Conservation (phyloP, 92 coral and sea anemone species). For the Nematostella vectensis region DNA sequence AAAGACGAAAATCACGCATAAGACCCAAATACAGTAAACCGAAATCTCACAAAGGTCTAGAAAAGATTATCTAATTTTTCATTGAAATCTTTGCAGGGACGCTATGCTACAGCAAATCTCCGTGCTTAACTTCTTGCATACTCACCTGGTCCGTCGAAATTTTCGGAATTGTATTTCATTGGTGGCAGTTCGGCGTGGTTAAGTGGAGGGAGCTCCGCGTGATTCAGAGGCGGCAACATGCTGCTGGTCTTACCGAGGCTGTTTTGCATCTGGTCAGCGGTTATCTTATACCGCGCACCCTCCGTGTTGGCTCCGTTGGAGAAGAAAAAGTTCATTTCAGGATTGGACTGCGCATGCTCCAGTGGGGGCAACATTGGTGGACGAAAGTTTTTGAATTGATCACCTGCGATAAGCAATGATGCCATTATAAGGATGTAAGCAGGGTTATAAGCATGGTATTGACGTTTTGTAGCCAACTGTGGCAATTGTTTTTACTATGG, state of each 20-base stretch:
- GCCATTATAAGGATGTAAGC: background rate
- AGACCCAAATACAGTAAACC: too few relatives aligned
- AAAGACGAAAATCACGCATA: too few relatives aligned
- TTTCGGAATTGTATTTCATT: constrained; percentile 26
- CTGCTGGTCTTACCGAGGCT: constrained; percentile 14
- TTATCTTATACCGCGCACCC: constrained; percentile 22
- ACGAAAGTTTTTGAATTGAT: constrained; percentile 20
- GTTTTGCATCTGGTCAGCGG: constrained; percentile 24
- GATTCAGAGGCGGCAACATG: constrained; percentile 79
- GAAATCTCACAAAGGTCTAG: too few relatives aligned
- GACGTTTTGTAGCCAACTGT: too few relatives aligned
- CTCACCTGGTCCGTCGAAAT: constrained; percentile 1
- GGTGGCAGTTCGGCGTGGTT: constrained; percentile 83
- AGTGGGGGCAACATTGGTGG: constrained; percentile 37
- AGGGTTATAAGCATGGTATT: too few relatives aligned
- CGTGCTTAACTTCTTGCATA: too few relatives aligned
- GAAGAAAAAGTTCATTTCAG: constrained; percentile 33
- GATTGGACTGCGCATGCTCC: constrained; percentile 37
- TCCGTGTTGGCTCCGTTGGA: constrained; percentile 30
- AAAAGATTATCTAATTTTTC: too few relatives aligned
- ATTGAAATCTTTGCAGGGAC: too few relatives aligned
- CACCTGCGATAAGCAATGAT: constrained; percentile 3
- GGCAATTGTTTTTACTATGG: too few relatives aligned
- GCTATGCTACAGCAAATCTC: too few relatives aligned
- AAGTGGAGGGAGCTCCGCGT: constrained; percentile 76